Evolutionary conservation across 2,113 vertebrate species (phyloP), one percentile per base, ranked within the genome.

Genomic region (Ceyx cyanopectus): DNA sequence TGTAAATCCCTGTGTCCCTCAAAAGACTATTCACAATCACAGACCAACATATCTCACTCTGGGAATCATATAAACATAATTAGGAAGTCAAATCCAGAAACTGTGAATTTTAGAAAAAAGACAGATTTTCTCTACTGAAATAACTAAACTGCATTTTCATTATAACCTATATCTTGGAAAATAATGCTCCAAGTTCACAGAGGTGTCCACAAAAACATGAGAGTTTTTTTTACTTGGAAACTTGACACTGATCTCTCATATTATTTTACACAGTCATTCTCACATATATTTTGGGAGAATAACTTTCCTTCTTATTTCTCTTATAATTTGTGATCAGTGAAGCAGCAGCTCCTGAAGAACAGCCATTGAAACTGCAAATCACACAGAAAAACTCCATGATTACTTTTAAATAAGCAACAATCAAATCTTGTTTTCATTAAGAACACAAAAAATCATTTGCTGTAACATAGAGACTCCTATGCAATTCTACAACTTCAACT

Each of bases 391-490:
- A 63, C 67, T 69, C 95, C 81, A 45, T 92, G 58, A 81, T 75
- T 66, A 96, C 76, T 92, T 97, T 94, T n/a, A 92, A 91, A 94
- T 95, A 51, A 81, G n/a, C 54, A 4, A 2, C 2, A 6, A 91
- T 78, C 17, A 24, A 95, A 62, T 51, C 68, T 78, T 82, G 61
- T 65, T 87, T 58, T 73, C 73, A 81, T 90, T 88, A 92, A 81
- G 61, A 69, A 96, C 69, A 85, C 94, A 97, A 27, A 96, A 82
- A 72, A 10, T 93, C 94, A 75, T 81, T 90, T 27, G 85, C 89
- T 77, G 86, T 95, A 48, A 95, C 41, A n/a, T 72, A 89, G n/a
- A 97, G 79, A 54, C 93, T 97, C 34, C 83, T 91, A 81, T 97
- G 82, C 40, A 94, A 26, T 45, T 68, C 81, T 93, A 93, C 54